phyloP scores from a whole-genome alignment of 1,140 invertebrate genomes.

The Contarinia nasturtii region DNA sequence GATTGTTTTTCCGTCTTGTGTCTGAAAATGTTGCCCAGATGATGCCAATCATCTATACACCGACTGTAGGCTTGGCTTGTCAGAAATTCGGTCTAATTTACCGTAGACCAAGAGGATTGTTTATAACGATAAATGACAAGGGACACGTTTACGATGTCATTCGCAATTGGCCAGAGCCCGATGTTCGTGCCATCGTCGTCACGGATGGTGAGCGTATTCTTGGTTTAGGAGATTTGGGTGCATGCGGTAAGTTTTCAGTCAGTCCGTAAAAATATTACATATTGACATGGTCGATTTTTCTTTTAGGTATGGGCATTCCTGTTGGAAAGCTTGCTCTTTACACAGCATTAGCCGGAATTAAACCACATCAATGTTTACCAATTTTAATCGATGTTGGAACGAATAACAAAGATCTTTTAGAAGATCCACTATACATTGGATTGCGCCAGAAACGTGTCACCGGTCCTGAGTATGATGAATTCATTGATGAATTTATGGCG shows the following conservation, averaged over 20 bases:
- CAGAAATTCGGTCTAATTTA: conserved; percentile 94
- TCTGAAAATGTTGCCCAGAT: conserved; percentile 85
- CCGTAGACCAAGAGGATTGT: conserved; percentile 81
- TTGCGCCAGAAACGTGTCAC: conserved; percentile 67
- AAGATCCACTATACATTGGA: conserved; percentile 93
- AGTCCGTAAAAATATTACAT: neutral
- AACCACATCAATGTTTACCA: conserved; percentile 81
- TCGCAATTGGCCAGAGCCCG: conserved; percentile 81
- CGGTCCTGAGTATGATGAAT: conserved; percentile 80
- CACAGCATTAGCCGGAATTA: conserved; percentile 81
- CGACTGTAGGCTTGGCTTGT: conserved; percentile 91
- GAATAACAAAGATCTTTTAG: conserved; percentile 68
- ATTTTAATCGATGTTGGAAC: conserved; percentile 88
- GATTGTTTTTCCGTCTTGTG: conserved; percentile 84
- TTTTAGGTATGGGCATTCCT: conserved; percentile 51
- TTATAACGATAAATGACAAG: conserved; percentile 91
- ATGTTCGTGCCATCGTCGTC: conserved; percentile 83
- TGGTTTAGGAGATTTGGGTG: conserved; percentile 83
- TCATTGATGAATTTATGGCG: conserved; percentile 97
- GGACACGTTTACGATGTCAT: conserved; percentile 81
- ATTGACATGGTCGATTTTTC: no score
- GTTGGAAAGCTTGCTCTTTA: conserved; percentile 87
- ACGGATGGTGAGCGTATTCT: conserved; percentile 91
- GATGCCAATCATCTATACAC: conserved; percentile 97
- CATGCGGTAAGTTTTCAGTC: conserved; percentile 39